Evolutionary conservation across 2,797 vertebrate genomes (phyloP), one percentile per base, ranked within the genome.

Genomic region (Poecilia wingei): DNA sequence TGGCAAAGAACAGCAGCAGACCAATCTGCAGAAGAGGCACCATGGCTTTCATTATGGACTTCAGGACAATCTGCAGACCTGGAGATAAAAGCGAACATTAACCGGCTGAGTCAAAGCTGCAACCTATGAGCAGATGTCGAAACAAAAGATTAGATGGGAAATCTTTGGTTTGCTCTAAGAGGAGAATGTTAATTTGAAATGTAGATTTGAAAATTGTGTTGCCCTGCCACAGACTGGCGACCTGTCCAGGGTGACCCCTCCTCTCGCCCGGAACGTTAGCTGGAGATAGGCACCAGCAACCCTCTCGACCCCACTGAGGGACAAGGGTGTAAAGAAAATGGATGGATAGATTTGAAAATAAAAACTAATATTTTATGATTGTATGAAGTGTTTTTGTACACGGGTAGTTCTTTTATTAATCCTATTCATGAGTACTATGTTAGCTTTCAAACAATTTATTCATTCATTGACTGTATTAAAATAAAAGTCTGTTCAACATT

Each of bases 21-120:
- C 98, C 98, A 0, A 99, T 99, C 96, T 99, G 98, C 76, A 99
- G 97, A 68, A 99, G 96, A 47, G 98, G 98, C 75, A 99, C 97
- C 98, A 99, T 99, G 80, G 98, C 98, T 95, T 99, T 99, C 97
- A 99, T 99, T 87, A 99, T 99, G 75, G 98, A 99, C 94, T 99
- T 99, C 89, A 99, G 86, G 78, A 99, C 98, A 2, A 99, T 99
- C 95, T 99, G 98, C 83, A 99, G 94, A 94, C 98, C 98, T 99
- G 80, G 39, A 72, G 55, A 80, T 14, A 83, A 45, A 59, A 89
- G 16, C 46, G 79, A 46, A 81, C 22, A 76, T 80, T 36, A 43
- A 83, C 7, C 10, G 45, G 51, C n/a, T 51, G 31, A 76, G 73
- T 13, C 33, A 7, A 71, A 22, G 31, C 33, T 4, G 77, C 71